A percentile compares a stretch with the other conserved stretches of the same genome.
These are phyloP conservation scores for Tetramorium bicarinatum DNA, from an alignment of 2,888 invertebrate species.

Conservation along the genomic window DNA sequence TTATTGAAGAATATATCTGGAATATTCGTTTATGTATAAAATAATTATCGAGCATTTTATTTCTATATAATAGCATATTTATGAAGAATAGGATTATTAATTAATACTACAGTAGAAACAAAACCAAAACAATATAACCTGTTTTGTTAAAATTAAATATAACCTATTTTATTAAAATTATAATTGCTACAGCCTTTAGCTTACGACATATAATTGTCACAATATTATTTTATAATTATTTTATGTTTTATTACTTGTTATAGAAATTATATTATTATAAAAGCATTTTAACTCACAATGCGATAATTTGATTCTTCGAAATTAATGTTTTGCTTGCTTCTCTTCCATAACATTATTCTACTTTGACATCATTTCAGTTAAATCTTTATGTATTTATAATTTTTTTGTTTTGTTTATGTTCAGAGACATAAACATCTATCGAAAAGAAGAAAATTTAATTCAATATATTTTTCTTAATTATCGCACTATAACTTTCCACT, in stretches of 20 bases:
- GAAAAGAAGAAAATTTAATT: not conserved
- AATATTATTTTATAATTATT: constrained; percentile 27
- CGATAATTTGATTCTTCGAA: constrained; percentile 42
- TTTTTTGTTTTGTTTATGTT: constrained; percentile 14
- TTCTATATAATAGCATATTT: not conserved
- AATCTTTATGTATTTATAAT: not conserved
- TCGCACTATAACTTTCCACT: not conserved
- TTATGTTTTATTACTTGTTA: constrained; percentile 42
- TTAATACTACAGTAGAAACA: not conserved
- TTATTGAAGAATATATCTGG: not conserved
- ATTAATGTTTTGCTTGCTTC: constrained; percentile 27
- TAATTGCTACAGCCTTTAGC: constrained; percentile 9
- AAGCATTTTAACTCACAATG: constrained; percentile 35
- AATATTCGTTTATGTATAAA: constrained; percentile 10
- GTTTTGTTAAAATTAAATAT: constrained; percentile 19
- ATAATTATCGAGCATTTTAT: not conserved
- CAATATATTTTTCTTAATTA: not conserved
- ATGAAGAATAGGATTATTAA: constrained; percentile 18
- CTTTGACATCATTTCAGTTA: constrained; percentile 23
- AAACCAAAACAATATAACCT: not conserved
- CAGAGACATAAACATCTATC: not conserved
- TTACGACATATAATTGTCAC: not conserved
- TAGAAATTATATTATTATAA: constrained; percentile 32
- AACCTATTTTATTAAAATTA: constrained; percentile 29
- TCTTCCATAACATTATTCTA: constrained; percentile 15